A percentile compares a stretch with the other conserved stretches of the same genome.
Evolutionary conservation across 2,113 vertebrate species (phyloP).

Genomic region (Heterotilapia buettikoferi): DNA sequence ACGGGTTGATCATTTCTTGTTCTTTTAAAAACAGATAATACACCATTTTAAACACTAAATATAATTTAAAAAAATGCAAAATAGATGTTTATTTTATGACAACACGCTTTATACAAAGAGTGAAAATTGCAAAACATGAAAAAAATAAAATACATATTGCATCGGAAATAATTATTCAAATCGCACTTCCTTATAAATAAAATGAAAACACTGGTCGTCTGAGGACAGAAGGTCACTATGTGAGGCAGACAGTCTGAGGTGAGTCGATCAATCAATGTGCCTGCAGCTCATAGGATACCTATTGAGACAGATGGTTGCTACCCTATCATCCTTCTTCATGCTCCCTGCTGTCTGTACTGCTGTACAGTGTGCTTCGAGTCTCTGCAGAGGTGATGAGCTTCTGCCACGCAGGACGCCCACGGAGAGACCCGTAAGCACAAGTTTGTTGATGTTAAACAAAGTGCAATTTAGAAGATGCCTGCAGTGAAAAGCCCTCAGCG

Average conservation of each 20-base stretch:
- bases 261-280: slow-evolving; percentile 15
- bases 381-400: slow-evolving; percentile 32
- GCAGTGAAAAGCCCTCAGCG: slow-evolving; percentile 3
- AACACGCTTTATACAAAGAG: background rate
- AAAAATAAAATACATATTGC: background rate
- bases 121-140: background rate
- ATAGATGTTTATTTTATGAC: slow-evolving; percentile 13
- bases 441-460: slow-evolving; percentile 30
- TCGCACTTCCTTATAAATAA: background rate
- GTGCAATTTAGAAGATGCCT: background rate
- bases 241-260: background rate
- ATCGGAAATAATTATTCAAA: background rate
- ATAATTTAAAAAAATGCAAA: background rate
- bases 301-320: background rate
- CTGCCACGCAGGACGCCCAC: background rate
- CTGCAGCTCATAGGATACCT: background rate
- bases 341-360: slow-evolving; percentile 8
- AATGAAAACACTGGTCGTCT: background rate
- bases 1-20: background rate
- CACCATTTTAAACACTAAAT: background rate
- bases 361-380: background rate
- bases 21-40: background rate
- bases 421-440: slow-evolving; percentile 5
- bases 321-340: background rate
- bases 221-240: background rate